phyloP scores from a whole-genome alignment of 2,888 invertebrate genomes.

The Tachina lurida region DNA sequence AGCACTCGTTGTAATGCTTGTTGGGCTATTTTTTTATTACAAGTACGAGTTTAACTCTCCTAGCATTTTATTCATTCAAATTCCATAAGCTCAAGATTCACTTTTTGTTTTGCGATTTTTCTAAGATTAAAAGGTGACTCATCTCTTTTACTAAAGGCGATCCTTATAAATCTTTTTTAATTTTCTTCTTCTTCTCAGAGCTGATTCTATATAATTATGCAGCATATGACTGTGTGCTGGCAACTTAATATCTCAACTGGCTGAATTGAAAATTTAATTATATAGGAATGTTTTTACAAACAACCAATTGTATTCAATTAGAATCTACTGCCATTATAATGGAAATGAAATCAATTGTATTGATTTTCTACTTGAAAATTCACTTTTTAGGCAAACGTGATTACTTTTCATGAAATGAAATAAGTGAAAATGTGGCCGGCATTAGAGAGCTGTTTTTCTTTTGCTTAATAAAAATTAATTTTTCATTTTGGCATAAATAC shows the following conservation, averaged over 20 bases:
- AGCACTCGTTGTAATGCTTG: not conserved
- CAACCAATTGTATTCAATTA: slow-evolving; percentile 25
- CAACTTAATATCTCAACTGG: slow-evolving; percentile 4
- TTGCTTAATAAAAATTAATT: not conserved
- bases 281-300: slow-evolving; percentile 17
- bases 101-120: slow-evolving; percentile 47
- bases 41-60: not conserved
- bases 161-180: not conserved
- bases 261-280: slow-evolving; percentile 42
- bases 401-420: slow-evolving; percentile 32
- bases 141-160: slow-evolving; percentile 9
- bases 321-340: slow-evolving; percentile 3
- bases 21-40: slow-evolving; percentile 4
- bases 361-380: not conserved
- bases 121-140: slow-evolving; percentile 43
- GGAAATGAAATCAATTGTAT: slow-evolving; percentile 22
- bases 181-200: not conserved
- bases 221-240: not conserved
- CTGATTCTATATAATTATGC: slow-evolving; percentile 16
- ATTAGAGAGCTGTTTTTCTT: not conserved
- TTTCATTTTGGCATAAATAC: slow-evolving; percentile 8
- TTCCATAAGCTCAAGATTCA: slow-evolving; percentile 29
- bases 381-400: slow-evolving; percentile 39
- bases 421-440: slow-evolving; percentile 30
- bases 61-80: slow-evolving; percentile 5